Conservation (phyloP, 2,113 vertebrate genomes). For the Labrus mixtus region DNA sequence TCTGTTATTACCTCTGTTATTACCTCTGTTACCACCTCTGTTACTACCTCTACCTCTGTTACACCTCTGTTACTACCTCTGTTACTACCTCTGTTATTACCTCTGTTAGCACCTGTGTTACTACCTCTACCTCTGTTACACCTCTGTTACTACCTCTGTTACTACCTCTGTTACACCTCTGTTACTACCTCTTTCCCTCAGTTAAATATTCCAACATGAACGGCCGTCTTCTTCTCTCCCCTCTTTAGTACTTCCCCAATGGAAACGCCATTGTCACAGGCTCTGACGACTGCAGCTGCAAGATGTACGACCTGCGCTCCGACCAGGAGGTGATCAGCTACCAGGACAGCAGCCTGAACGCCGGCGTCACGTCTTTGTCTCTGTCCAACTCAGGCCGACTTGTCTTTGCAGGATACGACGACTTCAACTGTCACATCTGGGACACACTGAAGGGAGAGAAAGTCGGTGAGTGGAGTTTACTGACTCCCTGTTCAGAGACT, state of each 20-base stretch:
- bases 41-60: too few relatives aligned
- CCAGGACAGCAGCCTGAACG: conserved; percentile 89
- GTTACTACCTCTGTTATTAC: too few relatives aligned
- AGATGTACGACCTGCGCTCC: conserved; percentile 93
- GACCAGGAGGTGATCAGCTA: conserved; percentile 93
- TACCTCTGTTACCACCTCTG: too few relatives aligned
- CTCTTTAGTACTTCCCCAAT: conserved; percentile 87
- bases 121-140: too few relatives aligned
- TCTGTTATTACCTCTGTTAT: too few relatives aligned
- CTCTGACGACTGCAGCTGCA: conserved; percentile 92
- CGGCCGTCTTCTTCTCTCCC: background rate
- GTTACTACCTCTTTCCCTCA: too few relatives aligned
- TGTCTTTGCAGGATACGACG: conserved; percentile 94
- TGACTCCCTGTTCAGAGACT: too few relatives aligned
- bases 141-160: too few relatives aligned
- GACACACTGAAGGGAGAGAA: conserved; percentile 95
- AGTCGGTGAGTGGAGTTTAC: conserved; percentile 86
- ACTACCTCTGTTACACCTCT: too few relatives aligned
- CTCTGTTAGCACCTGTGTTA: too few relatives aligned
- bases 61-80: too few relatives aligned
- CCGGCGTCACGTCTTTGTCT: conserved; percentile 93
- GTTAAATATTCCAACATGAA: too few relatives aligned
- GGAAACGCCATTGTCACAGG: conserved; percentile 91
- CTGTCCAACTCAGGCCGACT: conserved; percentile 95
- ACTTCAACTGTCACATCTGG: conserved; percentile 99